Base-by-base conservation (phyloP, 2,888 invertebrate species). In the Cloeon dipterum region DNA sequence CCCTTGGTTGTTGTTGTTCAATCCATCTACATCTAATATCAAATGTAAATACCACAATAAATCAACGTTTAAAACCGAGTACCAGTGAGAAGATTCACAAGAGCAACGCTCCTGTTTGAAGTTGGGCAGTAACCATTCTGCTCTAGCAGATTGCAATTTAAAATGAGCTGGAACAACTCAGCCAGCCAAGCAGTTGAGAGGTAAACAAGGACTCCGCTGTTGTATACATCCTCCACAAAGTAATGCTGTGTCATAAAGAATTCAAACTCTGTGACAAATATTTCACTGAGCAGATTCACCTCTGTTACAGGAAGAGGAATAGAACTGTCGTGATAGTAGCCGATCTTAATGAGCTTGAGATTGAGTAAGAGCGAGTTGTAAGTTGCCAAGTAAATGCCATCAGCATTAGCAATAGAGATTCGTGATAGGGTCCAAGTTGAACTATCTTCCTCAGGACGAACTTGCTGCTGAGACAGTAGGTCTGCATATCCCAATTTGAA, bases 181-280 rank as follows among this genome's bases (percentile, higher is more conserved):
- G 83, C 72, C 3, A 94, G 66, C 93, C 93, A 94, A 0, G 83
- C 78, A 0, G 85, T 83, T 0, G 91, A 89, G 8, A 93, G 64
- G 51, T 89, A 94, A 5, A 94, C 82, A 19, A 93, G 61, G 14
- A 93, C 82, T 1, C 91, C 93, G 40, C 85, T 83, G 21, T 85
- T 82, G 52, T 88, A 81, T 5, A 93, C 81, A 51, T 85, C 81
- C 48, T 88, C 85, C 2, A 89, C 79, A 52, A 93, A 93, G 54
- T 86, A 78, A 41, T 78, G 77, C 69, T 91, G 48, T 32, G 50
- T 49, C 35, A 36, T 36, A 39, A 34, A 16, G 34, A 32, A 13
- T 37, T 29, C 26, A 8, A 40, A 26, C 23, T n/a, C 18, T 13
- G 14, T 25, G 10, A 20, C 26, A 13, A 33, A n/a, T 8, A 36